A percentile compares a stretch with the other conserved stretches of the same genome.
These are phyloP conservation scores for Sturnira hondurensis DNA, from an alignment of 2,113 vertebrate genomes.

Conservation along the genomic window DNA sequence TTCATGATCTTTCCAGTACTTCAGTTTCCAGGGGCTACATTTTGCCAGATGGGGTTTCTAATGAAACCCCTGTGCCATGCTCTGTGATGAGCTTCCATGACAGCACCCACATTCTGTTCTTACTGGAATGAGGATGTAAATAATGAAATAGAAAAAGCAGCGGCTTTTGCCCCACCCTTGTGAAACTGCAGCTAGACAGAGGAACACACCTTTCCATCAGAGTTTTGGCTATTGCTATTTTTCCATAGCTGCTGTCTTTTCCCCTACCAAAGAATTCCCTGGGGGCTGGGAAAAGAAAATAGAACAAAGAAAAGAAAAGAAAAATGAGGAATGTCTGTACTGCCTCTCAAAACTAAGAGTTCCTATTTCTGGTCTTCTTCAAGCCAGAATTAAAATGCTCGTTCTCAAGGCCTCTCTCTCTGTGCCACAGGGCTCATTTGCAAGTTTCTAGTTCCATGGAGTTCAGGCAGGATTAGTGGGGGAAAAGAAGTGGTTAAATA, in stretches of 20 bases:
- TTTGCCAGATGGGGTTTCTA: neutral
- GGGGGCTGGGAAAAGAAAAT: neutral
- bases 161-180: neutral
- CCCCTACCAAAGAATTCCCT: neutral
- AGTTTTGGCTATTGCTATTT: neutral
- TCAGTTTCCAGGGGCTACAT: neutral
- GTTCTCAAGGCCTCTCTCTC: neutral
- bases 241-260: neutral
- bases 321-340: neutral
- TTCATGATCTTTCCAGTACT: neutral
- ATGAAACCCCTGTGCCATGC: neutral
- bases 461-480: neutral
- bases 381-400: neutral
- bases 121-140: neutral
- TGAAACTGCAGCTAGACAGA: neutral
- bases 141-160: neutral
- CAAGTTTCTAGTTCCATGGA: neutral
- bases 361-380: neutral
- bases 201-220: neutral
- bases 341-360: neutral
- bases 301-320: neutral
- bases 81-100: neutral
- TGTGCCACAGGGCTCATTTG: neutral
- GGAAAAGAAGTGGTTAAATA: neutral
- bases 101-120: neutral